These are phyloP conservation scores for Orestias chungarensis DNA, from an alignment of 2,797 vertebrate species.

Conservation along the genomic window DNA sequence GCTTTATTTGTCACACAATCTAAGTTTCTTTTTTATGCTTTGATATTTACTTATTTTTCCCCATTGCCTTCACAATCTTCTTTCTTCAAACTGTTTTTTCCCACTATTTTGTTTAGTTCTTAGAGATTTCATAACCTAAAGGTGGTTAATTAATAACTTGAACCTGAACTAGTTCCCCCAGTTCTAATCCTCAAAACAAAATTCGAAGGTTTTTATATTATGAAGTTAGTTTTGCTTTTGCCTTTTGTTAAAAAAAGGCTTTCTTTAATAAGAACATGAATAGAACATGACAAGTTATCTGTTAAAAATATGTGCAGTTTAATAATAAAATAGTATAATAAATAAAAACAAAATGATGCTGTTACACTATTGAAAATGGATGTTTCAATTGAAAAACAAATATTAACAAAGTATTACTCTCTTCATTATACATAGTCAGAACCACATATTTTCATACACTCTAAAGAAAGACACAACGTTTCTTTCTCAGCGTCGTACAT, in stretches of 20 bases:
- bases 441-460: background rate
- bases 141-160: background rate
- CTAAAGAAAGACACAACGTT: background rate
- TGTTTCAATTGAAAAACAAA: background rate
- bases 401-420: background rate
- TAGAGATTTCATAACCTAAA: background rate
- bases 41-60: background rate
- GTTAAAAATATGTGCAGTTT: background rate
- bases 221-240: background rate
- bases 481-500: background rate
- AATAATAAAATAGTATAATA: background rate
- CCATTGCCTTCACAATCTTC: background rate
- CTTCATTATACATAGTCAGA: background rate
- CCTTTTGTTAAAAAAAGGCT: background rate
- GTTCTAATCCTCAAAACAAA: background rate
- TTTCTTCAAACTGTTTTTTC: background rate
- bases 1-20: too few species aligned
- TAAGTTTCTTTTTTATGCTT: background rate
- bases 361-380: background rate
- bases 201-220: background rate
- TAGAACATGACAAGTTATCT: background rate
- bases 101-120: background rate
- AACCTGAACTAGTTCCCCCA: background rate
- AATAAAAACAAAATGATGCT: background rate
- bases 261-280: background rate